Evolutionary conservation across 1,140 invertebrate species (phyloP).

Genomic region (Aphelinus certus): DNA sequence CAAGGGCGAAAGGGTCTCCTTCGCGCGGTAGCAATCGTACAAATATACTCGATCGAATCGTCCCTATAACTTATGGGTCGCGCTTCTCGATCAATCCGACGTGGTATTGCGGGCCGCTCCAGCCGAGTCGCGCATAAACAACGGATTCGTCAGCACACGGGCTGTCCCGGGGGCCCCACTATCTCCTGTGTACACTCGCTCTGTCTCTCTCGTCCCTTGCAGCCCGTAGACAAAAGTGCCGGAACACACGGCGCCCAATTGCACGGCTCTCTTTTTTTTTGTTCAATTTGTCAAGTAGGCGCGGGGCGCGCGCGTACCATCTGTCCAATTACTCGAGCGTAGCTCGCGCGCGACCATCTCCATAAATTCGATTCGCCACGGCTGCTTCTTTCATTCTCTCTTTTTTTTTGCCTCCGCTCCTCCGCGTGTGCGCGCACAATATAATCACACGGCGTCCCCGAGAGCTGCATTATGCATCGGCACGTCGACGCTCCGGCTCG

Average conservation of each 20-base stretch:
- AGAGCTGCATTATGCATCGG: slow-evolving; percentile 52
- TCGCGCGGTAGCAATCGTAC: no score
- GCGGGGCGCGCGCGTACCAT: neutral
- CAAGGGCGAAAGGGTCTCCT: no score
- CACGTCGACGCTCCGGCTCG: slow-evolving; percentile 44
- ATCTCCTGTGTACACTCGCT: no score
- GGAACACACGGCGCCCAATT: neutral
- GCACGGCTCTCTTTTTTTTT: neutral
- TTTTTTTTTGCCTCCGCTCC: slow-evolving; percentile 34
- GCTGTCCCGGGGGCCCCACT: no score
- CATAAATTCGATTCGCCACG: slow-evolving; percentile 38
- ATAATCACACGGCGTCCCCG: slow-evolving; percentile 7
- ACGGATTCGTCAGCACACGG: no score
- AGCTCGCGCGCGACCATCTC: slow-evolving; percentile 13
- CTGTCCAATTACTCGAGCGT: slow-evolving; percentile 27
- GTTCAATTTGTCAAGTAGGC: slow-evolving; percentile 1
- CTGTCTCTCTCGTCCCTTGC: slow-evolving; percentile 5
- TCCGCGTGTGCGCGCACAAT: slow-evolving; percentile 43
- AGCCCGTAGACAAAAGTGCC: slow-evolving; percentile 24
- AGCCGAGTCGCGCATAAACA: no score
- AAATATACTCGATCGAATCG: no score
- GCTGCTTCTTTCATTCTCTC: neutral
- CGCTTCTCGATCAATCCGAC: no score
- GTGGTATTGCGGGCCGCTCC: no score
- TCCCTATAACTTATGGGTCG: no score